Percentiles rank a stretch among this genome's conserved stretches.
phyloP scores from a whole-genome alignment of 2,888 invertebrate genomes.

The Apamea epomidion region DNA sequence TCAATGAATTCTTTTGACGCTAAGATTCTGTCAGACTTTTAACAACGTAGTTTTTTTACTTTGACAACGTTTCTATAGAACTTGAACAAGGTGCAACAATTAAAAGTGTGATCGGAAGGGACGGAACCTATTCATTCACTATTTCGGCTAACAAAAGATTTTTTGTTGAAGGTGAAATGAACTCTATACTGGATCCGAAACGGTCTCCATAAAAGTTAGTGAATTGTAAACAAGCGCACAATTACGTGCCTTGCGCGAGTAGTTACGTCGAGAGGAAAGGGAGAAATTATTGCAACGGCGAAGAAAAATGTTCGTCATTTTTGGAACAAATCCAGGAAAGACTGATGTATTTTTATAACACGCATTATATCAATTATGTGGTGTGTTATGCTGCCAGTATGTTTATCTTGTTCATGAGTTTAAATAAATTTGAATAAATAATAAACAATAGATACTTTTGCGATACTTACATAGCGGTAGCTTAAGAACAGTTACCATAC shows the following conservation, averaged over 20 bases:
- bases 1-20: conserved; percentile 45
- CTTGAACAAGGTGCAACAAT: conserved; percentile 34
- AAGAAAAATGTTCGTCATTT: conserved; percentile 39
- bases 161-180: conserved; percentile 44
- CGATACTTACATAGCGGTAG: not conserved
- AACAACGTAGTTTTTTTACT: conserved; percentile 14
- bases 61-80: conserved; percentile 18
- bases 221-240: conserved; percentile 57
- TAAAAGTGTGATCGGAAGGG: conserved; percentile 42
- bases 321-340: conserved; percentile 57
- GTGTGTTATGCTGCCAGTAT: conserved; percentile 34
- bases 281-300: conserved; percentile 32
- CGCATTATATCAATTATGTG: conserved; percentile 47
- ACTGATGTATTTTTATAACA: conserved; percentile 39
- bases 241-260: conserved; percentile 50
- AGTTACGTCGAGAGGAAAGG: conserved; percentile 28
- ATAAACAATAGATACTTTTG: not conserved
- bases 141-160: conserved; percentile 49
- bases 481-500: not conserved
- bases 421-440: not conserved
- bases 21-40: conserved; percentile 15
- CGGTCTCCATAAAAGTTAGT: conserved; percentile 36
- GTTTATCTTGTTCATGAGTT: not conserved
- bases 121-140: conserved; percentile 50
- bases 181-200: conserved; percentile 41